These are phyloP conservation scores for Calameuta idolon DNA, from an alignment of 2,888 invertebrate species.

Conservation along the genomic window DNA sequence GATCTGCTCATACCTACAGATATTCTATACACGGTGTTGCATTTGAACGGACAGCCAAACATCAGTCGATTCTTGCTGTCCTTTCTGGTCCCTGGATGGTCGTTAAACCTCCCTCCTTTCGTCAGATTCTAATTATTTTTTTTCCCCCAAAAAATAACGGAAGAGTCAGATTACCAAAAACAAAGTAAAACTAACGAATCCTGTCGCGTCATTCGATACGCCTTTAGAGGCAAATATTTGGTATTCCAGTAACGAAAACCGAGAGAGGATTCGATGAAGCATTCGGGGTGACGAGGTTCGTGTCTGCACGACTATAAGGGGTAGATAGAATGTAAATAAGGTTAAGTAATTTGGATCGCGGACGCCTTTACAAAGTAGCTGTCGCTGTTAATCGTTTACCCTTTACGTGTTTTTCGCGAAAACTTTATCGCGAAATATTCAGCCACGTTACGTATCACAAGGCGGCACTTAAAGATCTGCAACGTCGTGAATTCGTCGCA, in stretches of 20 bases:
- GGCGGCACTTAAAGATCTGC: constrained; percentile 52
- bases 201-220: not conserved
- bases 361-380: not conserved
- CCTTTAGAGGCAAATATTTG: not conserved
- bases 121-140: not conserved
- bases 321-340: not conserved
- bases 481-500: constrained; percentile 48
- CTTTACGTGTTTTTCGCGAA: not conserved
- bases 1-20: not conserved
- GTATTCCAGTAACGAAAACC: not conserved
- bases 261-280: not conserved
- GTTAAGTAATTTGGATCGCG: not conserved
- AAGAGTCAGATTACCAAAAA: not conserved
- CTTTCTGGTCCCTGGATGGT: not conserved
- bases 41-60: not conserved
- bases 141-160: not conserved
- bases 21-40: not conserved
- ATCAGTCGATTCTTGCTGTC: not conserved
- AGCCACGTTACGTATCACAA: constrained; percentile 43
- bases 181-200: not conserved
- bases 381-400: not conserved
- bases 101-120: not conserved
- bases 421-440: constrained; percentile 1
- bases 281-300: not conserved
- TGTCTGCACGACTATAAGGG: not conserved